These are phyloP conservation scores for Pectinophora gossypiella DNA, from an alignment of 1,140 invertebrate species.

Conservation along the genomic window DNA sequence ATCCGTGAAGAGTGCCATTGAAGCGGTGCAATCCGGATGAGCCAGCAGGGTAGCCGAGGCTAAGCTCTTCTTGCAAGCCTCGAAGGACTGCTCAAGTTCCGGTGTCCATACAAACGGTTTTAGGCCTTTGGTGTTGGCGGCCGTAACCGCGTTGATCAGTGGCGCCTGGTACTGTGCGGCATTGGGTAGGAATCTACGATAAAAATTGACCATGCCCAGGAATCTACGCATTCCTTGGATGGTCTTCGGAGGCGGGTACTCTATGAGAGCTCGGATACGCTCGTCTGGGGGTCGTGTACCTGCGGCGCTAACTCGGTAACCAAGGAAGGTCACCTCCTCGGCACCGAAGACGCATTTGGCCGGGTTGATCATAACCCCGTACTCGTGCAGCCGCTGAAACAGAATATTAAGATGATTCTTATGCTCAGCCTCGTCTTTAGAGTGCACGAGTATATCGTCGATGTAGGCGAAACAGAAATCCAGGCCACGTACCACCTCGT, in stretches of 20 bases:
- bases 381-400: not conserved
- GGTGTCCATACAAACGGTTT: not conserved
- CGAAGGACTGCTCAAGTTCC: not conserved
- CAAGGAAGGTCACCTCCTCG: not conserved
- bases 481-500: not conserved
- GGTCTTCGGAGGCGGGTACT: slow-evolving; percentile 11
- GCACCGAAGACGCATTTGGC: not conserved
- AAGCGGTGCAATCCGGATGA: not conserved
- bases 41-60: not conserved
- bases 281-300: not conserved
- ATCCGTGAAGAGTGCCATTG: slow-evolving; percentile 10
- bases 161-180: slow-evolving; percentile 12
- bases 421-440: not conserved
- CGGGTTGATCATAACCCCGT: not conserved
- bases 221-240: slow-evolving; percentile 19
- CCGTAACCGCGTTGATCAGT: not conserved
- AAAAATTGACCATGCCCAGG: slow-evolving; percentile 31
- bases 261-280: not conserved
- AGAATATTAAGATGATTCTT: not conserved
- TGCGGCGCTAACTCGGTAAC: not conserved
- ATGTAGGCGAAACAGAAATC: not conserved
- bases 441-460: not conserved
- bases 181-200: slow-evolving; percentile 18
- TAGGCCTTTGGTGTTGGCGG: not conserved
- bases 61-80: not conserved